Conservation (phyloP, 2,113 vertebrate genomes). For the Gallinago undulata region DNA sequence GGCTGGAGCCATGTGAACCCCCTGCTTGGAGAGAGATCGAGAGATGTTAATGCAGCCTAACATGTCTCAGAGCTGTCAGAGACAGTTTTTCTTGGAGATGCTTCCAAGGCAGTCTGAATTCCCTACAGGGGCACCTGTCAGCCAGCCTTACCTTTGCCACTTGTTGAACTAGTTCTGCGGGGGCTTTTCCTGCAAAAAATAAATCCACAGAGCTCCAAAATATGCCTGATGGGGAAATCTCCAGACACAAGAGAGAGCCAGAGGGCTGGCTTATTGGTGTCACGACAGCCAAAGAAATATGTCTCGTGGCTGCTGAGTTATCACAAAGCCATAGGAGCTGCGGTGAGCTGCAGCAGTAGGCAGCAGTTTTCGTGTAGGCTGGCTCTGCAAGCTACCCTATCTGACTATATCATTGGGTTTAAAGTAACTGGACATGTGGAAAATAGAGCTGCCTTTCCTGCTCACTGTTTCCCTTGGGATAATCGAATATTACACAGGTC, state of each 20-base stretch:
- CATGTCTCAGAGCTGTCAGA: not conserved
- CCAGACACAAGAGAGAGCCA: not conserved
- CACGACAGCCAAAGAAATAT: not conserved
- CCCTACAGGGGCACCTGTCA: not conserved
- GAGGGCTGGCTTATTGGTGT: not conserved
- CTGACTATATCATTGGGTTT: not conserved
- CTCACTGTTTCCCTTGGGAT: not conserved
- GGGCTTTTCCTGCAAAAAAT: not conserved
- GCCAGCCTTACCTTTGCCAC: not conserved
- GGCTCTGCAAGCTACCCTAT: not conserved
- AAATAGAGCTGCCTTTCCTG: slow-evolving; percentile 6
- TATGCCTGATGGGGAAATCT: not conserved
- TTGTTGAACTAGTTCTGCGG: not conserved
- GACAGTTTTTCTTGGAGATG: not conserved
- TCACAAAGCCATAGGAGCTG: not conserved
- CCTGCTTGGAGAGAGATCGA: not conserved
- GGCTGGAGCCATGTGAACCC: not conserved
- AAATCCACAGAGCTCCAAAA: not conserved
- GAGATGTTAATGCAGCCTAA: not conserved
- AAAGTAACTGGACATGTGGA: not conserved
- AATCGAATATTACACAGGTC: not conserved
- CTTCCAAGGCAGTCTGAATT: not conserved
- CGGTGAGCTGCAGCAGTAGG: not conserved
- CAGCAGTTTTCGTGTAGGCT: not conserved
- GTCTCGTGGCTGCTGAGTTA: not conserved